Evolutionary conservation across 2,888 invertebrate genomes (phyloP), one percentile per base, ranked within the genome.

Genomic region (Rhingia campestris): DNA sequence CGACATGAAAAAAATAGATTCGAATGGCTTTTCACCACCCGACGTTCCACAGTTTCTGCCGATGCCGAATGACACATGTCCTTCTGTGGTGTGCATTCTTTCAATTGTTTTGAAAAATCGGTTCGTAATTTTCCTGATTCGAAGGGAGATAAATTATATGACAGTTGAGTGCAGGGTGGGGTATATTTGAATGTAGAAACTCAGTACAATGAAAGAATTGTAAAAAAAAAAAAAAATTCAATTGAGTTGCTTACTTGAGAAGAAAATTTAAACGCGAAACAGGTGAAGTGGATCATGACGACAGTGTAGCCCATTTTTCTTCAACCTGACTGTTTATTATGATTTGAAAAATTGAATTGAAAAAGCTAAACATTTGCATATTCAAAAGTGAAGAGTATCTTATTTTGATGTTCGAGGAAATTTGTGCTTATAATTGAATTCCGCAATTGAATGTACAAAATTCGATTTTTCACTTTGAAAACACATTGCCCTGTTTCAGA

Each of bases 141-240:
- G 43, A 79, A 49, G 12, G 43, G 33, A 56, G 56, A 69, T 79
- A 87, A 87, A 88, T 88, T 87, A 87, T 84, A 87, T 88, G 87
- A 86, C 86, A 70, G 80, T 75, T 81, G 37, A 10, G 30, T 12
- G 33, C 51, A n/a, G 51, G 35, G 4, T 41, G 35, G 30, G 14
- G 45, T 70, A 58, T 39, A 32, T 61, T 37, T 61, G 59, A 51
- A 59, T 74, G 37, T 12, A 22, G 5, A 72, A 59, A 30, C 54
- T 10, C 41, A 4, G 22, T 54, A 39, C 35, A 69, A 76, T 41
- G 61, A 41, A 22, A 41, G 61, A 64, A 74, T 79, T 22, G 22
- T 22, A 67, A 64, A 54, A 45, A 56, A 69, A 75, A 54, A 56
- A 51, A 22, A 72, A 85, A 81, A 73, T 76, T 85, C 75, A 81